These are phyloP conservation scores for Drosophila quadrilineata DNA, from an alignment of 1,140 invertebrate genomes.

Conservation along the genomic window DNA sequence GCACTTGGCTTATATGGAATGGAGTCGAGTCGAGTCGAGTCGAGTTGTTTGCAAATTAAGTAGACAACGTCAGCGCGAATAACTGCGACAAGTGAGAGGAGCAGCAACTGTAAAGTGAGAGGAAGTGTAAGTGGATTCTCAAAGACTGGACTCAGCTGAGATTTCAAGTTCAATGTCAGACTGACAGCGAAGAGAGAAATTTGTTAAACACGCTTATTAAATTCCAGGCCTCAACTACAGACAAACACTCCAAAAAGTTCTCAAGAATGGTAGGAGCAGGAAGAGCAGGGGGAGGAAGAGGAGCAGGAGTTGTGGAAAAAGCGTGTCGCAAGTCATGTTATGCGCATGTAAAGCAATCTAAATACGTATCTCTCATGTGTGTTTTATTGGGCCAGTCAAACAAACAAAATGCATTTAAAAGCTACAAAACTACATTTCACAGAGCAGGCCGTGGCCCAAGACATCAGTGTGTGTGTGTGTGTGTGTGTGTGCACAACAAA, in stretches of 20 bases:
- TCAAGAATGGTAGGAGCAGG: conserved; percentile 14
- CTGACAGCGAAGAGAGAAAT: conserved; percentile 52
- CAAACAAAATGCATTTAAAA: conserved; percentile 80
- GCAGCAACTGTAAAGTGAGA: not conserved
- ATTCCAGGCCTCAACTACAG: conserved; percentile 43
- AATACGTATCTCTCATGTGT: conserved; percentile 56
- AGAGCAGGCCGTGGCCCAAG: conserved; percentile 30
- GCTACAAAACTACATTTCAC: conserved; percentile 77
- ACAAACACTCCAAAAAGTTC: not conserved
- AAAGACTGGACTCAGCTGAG: conserved; percentile 30
- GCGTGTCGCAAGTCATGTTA: conserved; percentile 67
- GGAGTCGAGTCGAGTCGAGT: too few species aligned
- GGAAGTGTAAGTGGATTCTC: not conserved
- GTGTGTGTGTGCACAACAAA: conserved; percentile 15
- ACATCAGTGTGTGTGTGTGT: not conserved
- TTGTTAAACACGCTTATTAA: conserved; percentile 73
- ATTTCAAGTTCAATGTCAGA: conserved; percentile 70
- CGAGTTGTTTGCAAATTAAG: conserved; percentile 36
- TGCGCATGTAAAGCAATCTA: conserved; percentile 76
- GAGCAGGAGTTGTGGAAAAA: conserved; percentile 21
- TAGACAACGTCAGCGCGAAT: not conserved
- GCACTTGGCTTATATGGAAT: conserved; percentile 31
- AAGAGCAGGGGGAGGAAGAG: not conserved
- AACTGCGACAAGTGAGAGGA: conserved; percentile 1
- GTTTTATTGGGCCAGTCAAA: conserved; percentile 73